phyloP scores from a whole-genome alignment of 1,140 invertebrate species.

The Thalassaphorura encarpata region DNA sequence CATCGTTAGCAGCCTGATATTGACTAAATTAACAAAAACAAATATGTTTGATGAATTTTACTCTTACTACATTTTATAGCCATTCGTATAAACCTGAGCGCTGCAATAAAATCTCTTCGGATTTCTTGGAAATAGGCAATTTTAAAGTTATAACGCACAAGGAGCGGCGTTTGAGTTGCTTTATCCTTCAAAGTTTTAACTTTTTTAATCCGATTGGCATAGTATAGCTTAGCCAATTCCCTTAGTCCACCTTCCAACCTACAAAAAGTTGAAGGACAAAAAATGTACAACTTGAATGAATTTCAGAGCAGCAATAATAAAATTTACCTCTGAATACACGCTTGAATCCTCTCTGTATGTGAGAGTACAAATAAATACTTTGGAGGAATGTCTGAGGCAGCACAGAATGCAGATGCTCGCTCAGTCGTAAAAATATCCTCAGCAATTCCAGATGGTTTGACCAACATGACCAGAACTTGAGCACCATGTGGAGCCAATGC shows the following conservation, averaged over 20 bases:
- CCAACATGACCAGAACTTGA: constrained; percentile 76
- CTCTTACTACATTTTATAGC: background rate
- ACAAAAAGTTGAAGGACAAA: constrained; percentile 18
- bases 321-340: constrained; percentile 23
- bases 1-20: constrained; percentile 78
- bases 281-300: background rate
- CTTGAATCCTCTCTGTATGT: constrained; percentile 26
- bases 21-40: constrained; percentile 54
- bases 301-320: constrained; percentile 10
- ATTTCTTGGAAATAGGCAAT: constrained; percentile 93
- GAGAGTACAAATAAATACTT: constrained; percentile 88
- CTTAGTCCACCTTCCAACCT: constrained; percentile 85
- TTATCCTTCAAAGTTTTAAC: constrained; percentile 68
- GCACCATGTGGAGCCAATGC: constrained; percentile 67
- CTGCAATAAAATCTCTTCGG: constrained; percentile 74
- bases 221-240: constrained; percentile 85
- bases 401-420: constrained; percentile 74
- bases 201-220: constrained; percentile 73
- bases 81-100: constrained; percentile 38
- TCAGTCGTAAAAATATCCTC: constrained; percentile 82
- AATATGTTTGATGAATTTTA: background rate
- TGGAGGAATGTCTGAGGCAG: constrained; percentile 78
- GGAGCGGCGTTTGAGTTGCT: constrained; percentile 79
- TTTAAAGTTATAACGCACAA: constrained; percentile 94
- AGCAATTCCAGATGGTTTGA: constrained; percentile 59